Percentiles rank a stretch among this genome's conserved stretches.
These are phyloP conservation scores for Teleogryllus oceanicus DNA, from an alignment of 2,888 invertebrate species.

Conservation along the genomic window DNA sequence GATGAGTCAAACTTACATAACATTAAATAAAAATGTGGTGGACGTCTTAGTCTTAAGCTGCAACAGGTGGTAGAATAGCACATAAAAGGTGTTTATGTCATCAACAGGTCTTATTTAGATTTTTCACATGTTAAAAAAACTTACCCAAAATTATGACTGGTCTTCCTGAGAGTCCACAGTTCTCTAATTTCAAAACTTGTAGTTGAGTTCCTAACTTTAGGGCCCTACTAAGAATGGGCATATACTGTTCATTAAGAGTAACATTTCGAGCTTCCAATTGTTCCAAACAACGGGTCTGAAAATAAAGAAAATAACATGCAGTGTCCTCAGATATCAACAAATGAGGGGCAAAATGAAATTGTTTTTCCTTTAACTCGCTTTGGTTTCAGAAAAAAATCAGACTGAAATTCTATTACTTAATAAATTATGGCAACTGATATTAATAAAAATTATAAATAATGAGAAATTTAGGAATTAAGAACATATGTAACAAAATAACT, in stretches of 20 bases:
- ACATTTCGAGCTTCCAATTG: slow-evolving; percentile 65
- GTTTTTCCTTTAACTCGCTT: too few species aligned
- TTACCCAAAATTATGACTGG: slow-evolving; percentile 71
- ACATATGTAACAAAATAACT: too few species aligned
- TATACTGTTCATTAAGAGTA: slow-evolving; percentile 62
- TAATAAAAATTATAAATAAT: too few species aligned
- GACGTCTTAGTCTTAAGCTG: too few species aligned
- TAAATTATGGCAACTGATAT: not conserved
- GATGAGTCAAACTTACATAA: too few species aligned
- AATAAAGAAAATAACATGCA: slow-evolving; percentile 27
- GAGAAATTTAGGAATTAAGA: too few species aligned
- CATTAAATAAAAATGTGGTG: too few species aligned
- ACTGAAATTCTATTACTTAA: slow-evolving; percentile 22
- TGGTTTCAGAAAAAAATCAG: slow-evolving; percentile 22
- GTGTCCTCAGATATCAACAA: slow-evolving; percentile 25
- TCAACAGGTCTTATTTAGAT: not conserved
- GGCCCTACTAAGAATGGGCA: slow-evolving; percentile 70
- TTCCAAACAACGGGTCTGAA: slow-evolving; percentile 65
- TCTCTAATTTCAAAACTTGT: slow-evolving; percentile 72
- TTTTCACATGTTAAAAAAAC: slow-evolving; percentile 34
- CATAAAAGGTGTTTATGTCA: too few species aligned
- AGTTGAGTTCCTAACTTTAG: slow-evolving; percentile 67
- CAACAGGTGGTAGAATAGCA: too few species aligned
- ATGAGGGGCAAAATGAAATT: too few species aligned
- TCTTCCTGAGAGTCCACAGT: slow-evolving; percentile 69